Evolutionary conservation across 2,113 vertebrate genomes (phyloP), one percentile per base, ranked within the genome.

Genomic region (Grammomys surdaster): DNA sequence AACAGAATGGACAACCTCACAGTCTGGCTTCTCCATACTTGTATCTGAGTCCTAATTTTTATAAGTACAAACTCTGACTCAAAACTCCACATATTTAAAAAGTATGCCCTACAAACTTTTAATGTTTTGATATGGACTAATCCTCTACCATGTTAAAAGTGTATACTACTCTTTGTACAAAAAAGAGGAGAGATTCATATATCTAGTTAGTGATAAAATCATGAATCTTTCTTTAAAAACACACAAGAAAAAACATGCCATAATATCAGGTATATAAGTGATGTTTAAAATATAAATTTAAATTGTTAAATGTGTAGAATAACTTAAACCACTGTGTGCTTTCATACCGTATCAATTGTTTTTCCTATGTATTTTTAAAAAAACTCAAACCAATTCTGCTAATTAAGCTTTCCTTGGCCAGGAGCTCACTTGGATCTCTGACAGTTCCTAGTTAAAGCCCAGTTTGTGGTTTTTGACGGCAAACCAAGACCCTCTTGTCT

Each of bases 401-500:
- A 97, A 96, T 28, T 54, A 91, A 91, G 33, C 93, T 73, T 78
- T 95, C 82, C 91, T 82, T 95, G 58, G 77, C 88, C 90, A 88
- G 54, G 81, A 56, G 70, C 95, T 95, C 87, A 40, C 88, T 81
- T 96, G 97, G 97, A 97, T 93, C 94, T 95, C 94, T 87, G 92
- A 90, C 96, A 98, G 97, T 81, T 89, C 63, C 91, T 92, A 76
- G 85, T 96, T 92, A 90, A 98, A 98, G 87, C 11, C 5, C 11
- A 98, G 98, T 89, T 43, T 97, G 96, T 97, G 97, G 78, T 2
- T 17, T 43, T 96, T 98, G 94, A 97, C 92, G 93, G 94, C 92
- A 96, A 98, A 98, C 97, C 89, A 89, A 97, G 96, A 96, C 72
- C 97, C 72, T 33, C 80, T 95, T 89, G 77, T 93, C 94, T 97